Evolutionary conservation across 2,797 vertebrate species (phyloP).

Genomic region (Lagorchestes hirsutus): DNA sequence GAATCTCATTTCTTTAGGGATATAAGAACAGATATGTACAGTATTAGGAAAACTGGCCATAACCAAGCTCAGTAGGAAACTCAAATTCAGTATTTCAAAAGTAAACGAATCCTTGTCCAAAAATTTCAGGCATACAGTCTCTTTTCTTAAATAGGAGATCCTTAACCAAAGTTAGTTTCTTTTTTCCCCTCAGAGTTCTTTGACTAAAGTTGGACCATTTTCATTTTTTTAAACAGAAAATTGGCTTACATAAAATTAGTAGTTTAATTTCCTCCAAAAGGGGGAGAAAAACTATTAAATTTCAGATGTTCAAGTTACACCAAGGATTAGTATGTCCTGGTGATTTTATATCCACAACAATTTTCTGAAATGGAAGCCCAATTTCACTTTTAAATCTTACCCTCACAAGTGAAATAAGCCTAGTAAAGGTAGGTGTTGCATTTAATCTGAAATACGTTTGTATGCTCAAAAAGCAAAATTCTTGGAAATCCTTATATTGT

Average conservation of each 20-base stretch:
- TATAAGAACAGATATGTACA: neutral
- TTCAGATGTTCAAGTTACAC: neutral
- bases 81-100: neutral
- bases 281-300: neutral
- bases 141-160: neutral
- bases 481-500: constrained; percentile 6
- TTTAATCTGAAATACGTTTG: constrained; percentile 28
- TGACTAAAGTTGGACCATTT: neutral
- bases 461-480: constrained; percentile 14
- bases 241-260: neutral
- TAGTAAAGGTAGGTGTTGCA: neutral
- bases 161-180: neutral
- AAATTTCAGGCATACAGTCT: neutral
- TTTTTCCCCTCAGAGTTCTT: neutral
- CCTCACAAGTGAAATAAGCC: neutral
- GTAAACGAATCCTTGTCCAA: neutral
- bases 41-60: neutral
- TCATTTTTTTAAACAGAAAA: neutral
- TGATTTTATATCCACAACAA: neutral
- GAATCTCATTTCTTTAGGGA: neutral
- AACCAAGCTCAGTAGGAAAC: neutral
- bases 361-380: constrained; percentile 11
- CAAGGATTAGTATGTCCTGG: neutral
- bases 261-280: neutral
- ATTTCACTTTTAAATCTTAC: constrained; percentile 29